Evolutionary conservation across 1,140 invertebrate genomes (phyloP).

Genomic region (Anthonomus grandis): DNA sequence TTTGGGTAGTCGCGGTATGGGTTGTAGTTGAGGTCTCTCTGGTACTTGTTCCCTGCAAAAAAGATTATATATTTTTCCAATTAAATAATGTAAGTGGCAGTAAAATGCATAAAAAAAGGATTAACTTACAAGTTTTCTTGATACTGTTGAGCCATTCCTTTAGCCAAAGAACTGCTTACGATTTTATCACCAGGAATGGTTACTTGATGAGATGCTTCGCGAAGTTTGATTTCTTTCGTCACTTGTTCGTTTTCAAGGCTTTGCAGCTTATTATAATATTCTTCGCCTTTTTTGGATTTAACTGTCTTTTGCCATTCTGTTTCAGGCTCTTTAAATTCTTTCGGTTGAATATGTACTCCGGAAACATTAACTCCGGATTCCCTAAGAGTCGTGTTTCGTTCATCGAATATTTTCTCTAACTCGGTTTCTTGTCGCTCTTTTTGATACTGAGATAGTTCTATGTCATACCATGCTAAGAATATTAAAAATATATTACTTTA

Average conservation of each 20-base stretch:
- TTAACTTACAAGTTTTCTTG: slow-evolving; percentile 76
- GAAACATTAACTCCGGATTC: slow-evolving; percentile 53
- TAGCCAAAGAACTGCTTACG: slow-evolving; percentile 70
- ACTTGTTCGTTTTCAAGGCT: slow-evolving; percentile 81
- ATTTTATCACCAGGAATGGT: slow-evolving; percentile 81
- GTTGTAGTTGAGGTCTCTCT: slow-evolving; percentile 32
- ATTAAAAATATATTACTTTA: slow-evolving; percentile 27
- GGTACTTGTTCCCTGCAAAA: slow-evolving; percentile 54
- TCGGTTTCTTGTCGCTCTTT: slow-evolving; percentile 79
- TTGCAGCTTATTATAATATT: slow-evolving; percentile 80
- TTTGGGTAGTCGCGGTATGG: slow-evolving; percentile 38
- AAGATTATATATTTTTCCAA: slow-evolving; percentile 14
- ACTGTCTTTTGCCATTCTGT: slow-evolving; percentile 82
- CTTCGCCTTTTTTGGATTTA: slow-evolving; percentile 77
- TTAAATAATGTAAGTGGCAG: background rate
- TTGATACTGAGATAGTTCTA: slow-evolving; percentile 79
- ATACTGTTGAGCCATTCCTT: slow-evolving; percentile 82
- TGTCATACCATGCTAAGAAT: slow-evolving; percentile 86
- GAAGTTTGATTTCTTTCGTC: slow-evolving; percentile 72
- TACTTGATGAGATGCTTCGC: slow-evolving; percentile 77
- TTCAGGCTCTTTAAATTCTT: slow-evolving; percentile 67
- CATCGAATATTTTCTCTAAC: slow-evolving; percentile 82
- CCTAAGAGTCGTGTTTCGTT: slow-evolving; percentile 66
- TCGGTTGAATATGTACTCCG: slow-evolving; percentile 56
- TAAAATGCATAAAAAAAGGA: background rate